Evolutionary conservation across 1,140 invertebrate species (phyloP), one percentile per base, ranked within the genome.

Genomic region (Drosophila lacertosa): DNA sequence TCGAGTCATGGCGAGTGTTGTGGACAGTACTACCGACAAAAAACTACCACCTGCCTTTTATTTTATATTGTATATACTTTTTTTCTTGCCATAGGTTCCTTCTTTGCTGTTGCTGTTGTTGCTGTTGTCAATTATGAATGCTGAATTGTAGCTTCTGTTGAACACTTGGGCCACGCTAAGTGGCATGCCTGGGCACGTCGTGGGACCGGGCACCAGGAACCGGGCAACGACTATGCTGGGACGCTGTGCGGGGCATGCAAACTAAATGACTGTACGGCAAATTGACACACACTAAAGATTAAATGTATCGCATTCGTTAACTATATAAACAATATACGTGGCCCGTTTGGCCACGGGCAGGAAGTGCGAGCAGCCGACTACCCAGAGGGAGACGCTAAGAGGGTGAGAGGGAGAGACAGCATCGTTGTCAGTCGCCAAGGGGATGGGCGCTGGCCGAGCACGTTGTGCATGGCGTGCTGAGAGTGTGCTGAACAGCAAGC

Each of bases 261-360:
- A 88, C 77, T 82, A 88, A 88, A 88, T 88, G 82, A 82, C 83
- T 88, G 83, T 89, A 88, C 78, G 83, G 82, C 82, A 88, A 88
- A 88, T 88, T 88, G 82, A 88, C 82, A 88, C 82, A 88, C 82
- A 88, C 83, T 88, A 83, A 88, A 88, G 82, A 88, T 88, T 88
- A 88, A 88, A 88, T 88, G 83, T 88, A 88, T 88, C 82, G 83
- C 82, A 88, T 88, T 88, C 82, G 78, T 88, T 88, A 88, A 88
- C 82, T 88, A 88, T 88, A 89, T 88, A 88, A 88, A 88, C 82
- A 88, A 88, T 88, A 88, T 84, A 84, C 73, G 72, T 81, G 77
- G 77, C 67, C 77, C 72, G 77, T 81, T 76, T 79, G 58, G 69
- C 35, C 67, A 60, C 72, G 50, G 75, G 76, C 72, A 76, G 76